Base-by-base conservation (phyloP, 1,140 invertebrate genomes). In the Saccostrea echinata region DNA sequence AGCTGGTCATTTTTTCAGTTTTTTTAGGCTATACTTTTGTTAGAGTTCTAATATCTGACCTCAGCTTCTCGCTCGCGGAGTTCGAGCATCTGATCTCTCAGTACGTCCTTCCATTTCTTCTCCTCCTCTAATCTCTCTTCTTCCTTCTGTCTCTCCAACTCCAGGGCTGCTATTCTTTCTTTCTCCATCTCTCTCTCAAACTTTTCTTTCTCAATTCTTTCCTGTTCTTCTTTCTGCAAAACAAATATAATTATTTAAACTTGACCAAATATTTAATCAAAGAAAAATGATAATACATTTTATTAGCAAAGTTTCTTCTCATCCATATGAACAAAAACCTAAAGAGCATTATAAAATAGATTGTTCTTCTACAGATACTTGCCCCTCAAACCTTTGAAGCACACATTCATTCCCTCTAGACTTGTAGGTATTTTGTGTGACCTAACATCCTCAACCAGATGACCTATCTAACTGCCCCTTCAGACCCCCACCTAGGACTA, bases 71-170 rank as follows among this genome's bases (percentile, higher is more conserved):
- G 92, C 21, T 91, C 85, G 86, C 92, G 93, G 4, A 95, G 87
- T 85, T 94, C 94, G 27, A 88, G 71, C 92, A 95, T 94, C 88
- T 95, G 94, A 83, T 93, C 89, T 84, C 92, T 92, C 35, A 95
- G 88, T 33, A 93, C 90, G 35, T 92, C 88, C 87, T 93, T 93
- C 27, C 94, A 86, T 55, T 91, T 89, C 83, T 89, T 93, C 84
- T 94, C 92, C 82, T 93, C 92, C 21, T 91, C 81, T 30, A 93
- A 86, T 87, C 91, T 92, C 64, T 93, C 88, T 87, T 92, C 91
- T 85, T 92, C 92, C 71, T 90, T 92, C 85, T 91, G 88, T 87
- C 88, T 87, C 33, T 94, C 93, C 84, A 84, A 24, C 27, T 92
- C 92, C 55, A 94, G 84, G n/a, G 91, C 94, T 76, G 89, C 91